Evolutionary conservation across 2,113 vertebrate species (phyloP), one percentile per base, ranked within the genome.

Genomic region (Chaetura pelagica): DNA sequence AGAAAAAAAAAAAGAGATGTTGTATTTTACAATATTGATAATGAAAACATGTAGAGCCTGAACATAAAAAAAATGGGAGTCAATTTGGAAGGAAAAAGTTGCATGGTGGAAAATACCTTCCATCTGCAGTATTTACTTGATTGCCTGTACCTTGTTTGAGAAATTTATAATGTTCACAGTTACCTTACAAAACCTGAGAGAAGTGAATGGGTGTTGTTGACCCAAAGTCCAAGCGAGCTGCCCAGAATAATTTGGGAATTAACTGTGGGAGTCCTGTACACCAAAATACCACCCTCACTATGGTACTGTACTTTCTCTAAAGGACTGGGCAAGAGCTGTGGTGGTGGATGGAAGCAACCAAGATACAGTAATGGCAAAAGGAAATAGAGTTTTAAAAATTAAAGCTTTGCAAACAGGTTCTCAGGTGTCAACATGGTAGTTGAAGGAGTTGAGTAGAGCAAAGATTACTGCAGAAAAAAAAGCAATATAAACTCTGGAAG

Each of bases 231-330:
- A 52, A 38, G 22, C 46, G 29, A 83, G 15, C 26, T 83, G 35
- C 27, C 20, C 35, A 44, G 17, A 72, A 26, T 72, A 12, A 44
- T 63, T 72, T 59, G 44, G 19, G 22, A 66, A n/a, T 57, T 61
- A 51, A 16, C 19, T 16, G 7, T 46, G 29, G 29, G 10, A 48
- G 38, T 82, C 57, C 11, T 44, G 4, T 0, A 0, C 22, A 18
- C 22, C 29, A 55, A 15, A 63, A 7, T 34, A 35, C 49, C 17
- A 27, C 9, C 8, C 15, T 91, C 38, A 7, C 12, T 24, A 1
- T 20, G 35, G n/a, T 30, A 10, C 54, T 49, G 6, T 54, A 5
- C 30, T 40, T 84, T 30, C 23, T 40, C 18, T 58, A 52, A 46
- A 4, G 0, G 74, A 59, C 38, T 86, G 52, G 63, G 42, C 61